Evolutionary conservation across 2,113 vertebrate genomes (phyloP).

Genomic region (Carassius carassius): DNA sequence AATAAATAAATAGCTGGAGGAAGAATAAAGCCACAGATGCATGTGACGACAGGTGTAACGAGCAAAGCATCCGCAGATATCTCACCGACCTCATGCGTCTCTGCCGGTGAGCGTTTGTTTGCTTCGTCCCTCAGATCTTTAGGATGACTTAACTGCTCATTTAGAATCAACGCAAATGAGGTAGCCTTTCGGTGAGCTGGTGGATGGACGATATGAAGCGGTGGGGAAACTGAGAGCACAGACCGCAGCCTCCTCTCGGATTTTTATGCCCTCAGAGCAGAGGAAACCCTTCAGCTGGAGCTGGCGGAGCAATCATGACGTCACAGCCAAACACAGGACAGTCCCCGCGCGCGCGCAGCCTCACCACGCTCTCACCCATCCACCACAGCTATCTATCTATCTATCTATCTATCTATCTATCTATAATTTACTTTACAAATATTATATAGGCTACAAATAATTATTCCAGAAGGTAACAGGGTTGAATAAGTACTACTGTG

Average conservation of each 20-base stretch:
- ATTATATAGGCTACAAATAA: not conserved
- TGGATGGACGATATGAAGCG: slow-evolving; percentile 30
- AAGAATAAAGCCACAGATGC: not conserved
- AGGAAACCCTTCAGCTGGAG: slow-evolving; percentile 34
- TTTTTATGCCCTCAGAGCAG: slow-evolving; percentile 67
- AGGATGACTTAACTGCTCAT: slow-evolving; percentile 35
- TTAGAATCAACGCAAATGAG: slow-evolving; percentile 8
- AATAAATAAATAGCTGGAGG: not conserved
- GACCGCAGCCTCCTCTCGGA: slow-evolving; percentile 29
- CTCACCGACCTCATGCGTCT: slow-evolving; percentile 62
- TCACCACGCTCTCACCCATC: not conserved
- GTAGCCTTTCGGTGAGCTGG: not conserved
- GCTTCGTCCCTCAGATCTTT: slow-evolving; percentile 12
- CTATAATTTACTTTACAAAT: not conserved
- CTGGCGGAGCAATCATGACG: slow-evolving; percentile 52
- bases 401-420: no score
- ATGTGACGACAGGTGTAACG: not conserved
- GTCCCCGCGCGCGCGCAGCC: not conserved
- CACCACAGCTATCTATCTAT: no score
- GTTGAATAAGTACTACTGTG: not conserved
- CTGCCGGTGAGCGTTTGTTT: slow-evolving; percentile 7
- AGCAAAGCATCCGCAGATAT: not conserved
- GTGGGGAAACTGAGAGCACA: slow-evolving; percentile 57
- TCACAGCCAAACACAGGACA: slow-evolving; percentile 53
- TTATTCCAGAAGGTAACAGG: not conserved